Evolutionary conservation across 2,888 invertebrate species (phyloP).

Genomic region (Liopterus haemorrhoidalis): DNA sequence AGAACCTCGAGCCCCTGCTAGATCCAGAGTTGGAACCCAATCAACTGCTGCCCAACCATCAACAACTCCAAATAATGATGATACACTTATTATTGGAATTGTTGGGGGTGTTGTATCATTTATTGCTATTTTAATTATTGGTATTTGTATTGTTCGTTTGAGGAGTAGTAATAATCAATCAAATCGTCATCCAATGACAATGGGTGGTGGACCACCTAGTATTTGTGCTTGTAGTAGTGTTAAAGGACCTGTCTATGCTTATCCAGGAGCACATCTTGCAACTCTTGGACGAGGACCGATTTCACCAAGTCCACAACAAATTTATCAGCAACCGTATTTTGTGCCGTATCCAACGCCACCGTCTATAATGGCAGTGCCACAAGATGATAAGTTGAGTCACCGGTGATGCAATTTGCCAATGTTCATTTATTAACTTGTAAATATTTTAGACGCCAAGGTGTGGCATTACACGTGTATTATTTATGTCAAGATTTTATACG

Average conservation of each 20-base stretch:
- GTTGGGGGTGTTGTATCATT: conserved; percentile 89
- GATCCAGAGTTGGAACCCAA: conserved; percentile 51
- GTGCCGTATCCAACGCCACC: too few species aligned
- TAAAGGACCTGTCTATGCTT: conserved; percentile 50
- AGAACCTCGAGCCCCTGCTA: conserved; percentile 59
- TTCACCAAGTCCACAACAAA: too few species aligned
- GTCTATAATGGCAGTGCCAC: conserved; percentile 58
- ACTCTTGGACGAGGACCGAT: too few species aligned
- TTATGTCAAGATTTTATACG: too few species aligned
- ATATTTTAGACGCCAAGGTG: too few species aligned
- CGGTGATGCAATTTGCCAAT: too few species aligned
- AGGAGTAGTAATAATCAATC: conserved; percentile 60
- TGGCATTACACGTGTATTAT: too few species aligned
- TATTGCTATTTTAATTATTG: conserved; percentile 79
- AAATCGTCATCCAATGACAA: conserved; percentile 43
- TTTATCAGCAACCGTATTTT: too few species aligned
- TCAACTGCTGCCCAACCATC: conserved; percentile 55
- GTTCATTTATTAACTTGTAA: too few species aligned
- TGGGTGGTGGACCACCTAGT: conserved; percentile 49
- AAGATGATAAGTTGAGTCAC: conserved; percentile 61
- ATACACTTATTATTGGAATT: conserved; percentile 90
- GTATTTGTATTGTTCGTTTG: conserved; percentile 82
- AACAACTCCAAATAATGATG: conserved; percentile 70
- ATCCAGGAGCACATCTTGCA: too few species aligned
- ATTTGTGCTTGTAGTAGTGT: conserved; percentile 51